phyloP scores from a whole-genome alignment of 2,888 invertebrate species.

The Coremacera marginata region DNA sequence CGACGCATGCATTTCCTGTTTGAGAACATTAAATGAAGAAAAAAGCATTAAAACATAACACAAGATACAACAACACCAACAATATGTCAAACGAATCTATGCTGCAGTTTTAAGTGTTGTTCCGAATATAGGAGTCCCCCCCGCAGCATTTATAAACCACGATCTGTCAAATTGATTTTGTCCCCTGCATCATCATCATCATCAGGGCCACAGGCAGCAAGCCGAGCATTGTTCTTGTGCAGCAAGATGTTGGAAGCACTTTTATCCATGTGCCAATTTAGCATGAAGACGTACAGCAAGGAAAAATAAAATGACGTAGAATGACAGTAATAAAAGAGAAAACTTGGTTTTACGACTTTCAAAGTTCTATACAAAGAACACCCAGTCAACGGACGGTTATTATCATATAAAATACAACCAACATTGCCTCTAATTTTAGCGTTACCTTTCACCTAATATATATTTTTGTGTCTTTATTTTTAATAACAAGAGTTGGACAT shows the following conservation, averaged over 20 bases:
- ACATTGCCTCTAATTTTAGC: no score
- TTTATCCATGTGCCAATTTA: conserved; percentile 46
- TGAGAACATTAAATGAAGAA: not conserved
- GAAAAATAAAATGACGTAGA: not conserved
- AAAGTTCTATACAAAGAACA: not conserved
- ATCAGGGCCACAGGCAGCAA: not conserved
- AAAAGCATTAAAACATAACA: not conserved
- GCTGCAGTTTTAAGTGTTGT: not conserved
- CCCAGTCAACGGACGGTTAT: no score
- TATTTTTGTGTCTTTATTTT: no score
- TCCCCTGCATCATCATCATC: not conserved
- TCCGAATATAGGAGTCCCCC: conserved; percentile 10
- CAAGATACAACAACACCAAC: not conserved
- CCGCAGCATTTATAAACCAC: conserved; percentile 44
- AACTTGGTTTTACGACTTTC: not conserved
- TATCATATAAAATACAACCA: no score
- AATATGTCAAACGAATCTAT: not conserved
- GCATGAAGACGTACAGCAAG: conserved; percentile 20
- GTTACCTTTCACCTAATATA: no score
- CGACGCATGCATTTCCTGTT: conserved; percentile 17
- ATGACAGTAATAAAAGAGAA: not conserved
- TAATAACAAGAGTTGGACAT: no score
- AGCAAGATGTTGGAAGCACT: conserved; percentile 32
- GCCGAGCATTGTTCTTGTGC: conserved; percentile 25
- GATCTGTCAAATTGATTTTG: conserved; percentile 46